Base-by-base conservation (phyloP, 2,113 vertebrate species). In the Bothrops jararaca region DNA sequence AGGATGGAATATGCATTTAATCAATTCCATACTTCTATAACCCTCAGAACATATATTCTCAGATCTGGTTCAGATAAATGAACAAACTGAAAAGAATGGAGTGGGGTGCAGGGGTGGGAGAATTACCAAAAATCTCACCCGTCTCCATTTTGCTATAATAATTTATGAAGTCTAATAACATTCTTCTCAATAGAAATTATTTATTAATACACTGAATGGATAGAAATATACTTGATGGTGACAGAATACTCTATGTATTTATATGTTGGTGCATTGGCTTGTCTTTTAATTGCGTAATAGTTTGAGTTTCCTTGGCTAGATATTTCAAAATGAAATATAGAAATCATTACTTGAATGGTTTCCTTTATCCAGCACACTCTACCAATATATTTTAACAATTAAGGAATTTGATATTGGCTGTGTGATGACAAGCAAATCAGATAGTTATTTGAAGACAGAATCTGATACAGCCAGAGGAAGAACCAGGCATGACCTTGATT, bases 381-480 rank as follows among this genome's bases (percentile, higher is more conserved):
- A 58, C 18, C 50, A 3, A 45, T n/a, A 34, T 89, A 56, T 85
- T 89, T 92, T 85, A 89, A 85, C 53, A 92, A 45, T 89, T 39
- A 58, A 85, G 69, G 42, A 48, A 57, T 54, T 53, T 89, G 87
- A 89, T 39, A 92, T 15, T 15, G 64, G 39, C 24, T 3, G 15
- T 12, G 10, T 34, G 52, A 15, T 50, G 53, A 92, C 52, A 92
- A 89, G 53, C 57, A 88, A 88, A 53, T 48, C 34, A 50, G 53
- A n/a, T 18, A n/a, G 26, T 23, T 22, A 85, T 89, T 80, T 89
- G 52, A 89, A 56, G 60, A 74, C 52, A 89, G 88, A 58, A 92
- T 85, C 53, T 89, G 92, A 89, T 92, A 54, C 5, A 23, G 10
- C 9, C 88, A 85, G 53, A 89, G 88, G 52, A 92, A 92, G 52